These are phyloP conservation scores for Bubalus kerabau DNA, from an alignment of 2,113 vertebrate species.

Conservation along the genomic window DNA sequence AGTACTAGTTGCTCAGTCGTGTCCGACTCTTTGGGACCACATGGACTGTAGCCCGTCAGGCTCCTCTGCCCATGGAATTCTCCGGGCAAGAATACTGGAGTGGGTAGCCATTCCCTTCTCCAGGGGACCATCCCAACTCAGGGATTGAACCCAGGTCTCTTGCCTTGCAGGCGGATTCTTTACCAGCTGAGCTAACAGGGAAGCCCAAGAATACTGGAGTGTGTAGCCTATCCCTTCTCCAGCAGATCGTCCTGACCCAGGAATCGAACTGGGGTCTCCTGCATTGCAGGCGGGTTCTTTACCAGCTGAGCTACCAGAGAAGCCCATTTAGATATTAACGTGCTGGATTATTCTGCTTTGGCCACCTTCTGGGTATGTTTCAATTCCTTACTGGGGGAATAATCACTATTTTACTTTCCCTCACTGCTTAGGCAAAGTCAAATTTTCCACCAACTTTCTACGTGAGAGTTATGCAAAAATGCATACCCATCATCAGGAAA, in stretches of 20 bases:
- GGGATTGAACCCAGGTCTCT: background rate
- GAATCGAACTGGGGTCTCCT: background rate
- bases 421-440: background rate
- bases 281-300: background rate
- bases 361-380: background rate
- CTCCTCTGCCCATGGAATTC: background rate
- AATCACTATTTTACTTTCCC: background rate
- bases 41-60: background rate
- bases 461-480: slow-evolving; percentile 26
- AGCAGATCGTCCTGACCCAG: background rate
- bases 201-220: background rate
- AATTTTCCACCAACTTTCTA: background rate
- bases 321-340: background rate
- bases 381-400: background rate
- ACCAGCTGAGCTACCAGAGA: background rate
- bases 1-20: background rate
- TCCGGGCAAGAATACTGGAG: background rate
- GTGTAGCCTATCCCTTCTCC: background rate
- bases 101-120: background rate
- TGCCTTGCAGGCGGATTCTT: background rate
- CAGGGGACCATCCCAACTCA: background rate
- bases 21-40: background rate
- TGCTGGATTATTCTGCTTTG: background rate
- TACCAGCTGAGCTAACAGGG: background rate
- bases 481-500: slow-evolving; percentile 20